These are phyloP conservation scores for Brachionus manjavacas DNA, from an alignment of 1,140 invertebrate species.

Conservation along the genomic window DNA sequence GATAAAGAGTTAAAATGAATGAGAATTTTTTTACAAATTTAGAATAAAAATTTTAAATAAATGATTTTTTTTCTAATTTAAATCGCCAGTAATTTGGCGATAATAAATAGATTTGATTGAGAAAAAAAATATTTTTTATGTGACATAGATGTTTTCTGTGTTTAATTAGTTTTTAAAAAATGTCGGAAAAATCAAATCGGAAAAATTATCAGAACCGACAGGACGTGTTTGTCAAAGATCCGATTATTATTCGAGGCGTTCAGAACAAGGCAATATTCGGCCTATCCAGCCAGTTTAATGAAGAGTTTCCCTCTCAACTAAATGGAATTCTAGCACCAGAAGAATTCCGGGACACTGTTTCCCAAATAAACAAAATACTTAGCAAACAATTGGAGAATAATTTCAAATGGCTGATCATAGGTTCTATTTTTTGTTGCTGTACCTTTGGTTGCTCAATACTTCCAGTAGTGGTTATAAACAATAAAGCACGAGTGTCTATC, in stretches of 20 bases:
- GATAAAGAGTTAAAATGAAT: neutral
- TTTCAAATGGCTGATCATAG: slow-evolving; percentile 42
- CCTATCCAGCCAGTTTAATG: slow-evolving; percentile 35
- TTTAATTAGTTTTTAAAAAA: neutral
- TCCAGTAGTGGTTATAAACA: slow-evolving; percentile 33
- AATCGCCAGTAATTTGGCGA: neutral
- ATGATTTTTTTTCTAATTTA: neutral
- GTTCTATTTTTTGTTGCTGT: slow-evolving; percentile 42
- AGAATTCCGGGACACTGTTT: slow-evolving; percentile 32
- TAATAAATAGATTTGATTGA: neutral
- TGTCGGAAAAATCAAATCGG: neutral
- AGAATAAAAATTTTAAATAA: neutral
- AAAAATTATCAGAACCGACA: neutral
- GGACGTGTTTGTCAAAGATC: slow-evolving; percentile 11
- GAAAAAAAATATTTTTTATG: neutral
- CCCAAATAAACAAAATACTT: slow-evolving; percentile 35
- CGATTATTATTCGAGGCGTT: slow-evolving; percentile 26
- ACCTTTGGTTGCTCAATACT: slow-evolving; percentile 38
- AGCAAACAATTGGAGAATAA: slow-evolving; percentile 27
- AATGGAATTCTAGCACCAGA: slow-evolving; percentile 10
- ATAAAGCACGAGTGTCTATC: slow-evolving; percentile 18
- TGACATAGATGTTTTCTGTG: neutral
- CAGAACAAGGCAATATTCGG: slow-evolving; percentile 31
- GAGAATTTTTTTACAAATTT: neutral
- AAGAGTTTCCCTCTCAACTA: slow-evolving; percentile 1